Percentiles rank a stretch among this genome's conserved stretches.
Conservation (phyloP, 2,888 invertebrate genomes). For the Tenthredo notha region DNA sequence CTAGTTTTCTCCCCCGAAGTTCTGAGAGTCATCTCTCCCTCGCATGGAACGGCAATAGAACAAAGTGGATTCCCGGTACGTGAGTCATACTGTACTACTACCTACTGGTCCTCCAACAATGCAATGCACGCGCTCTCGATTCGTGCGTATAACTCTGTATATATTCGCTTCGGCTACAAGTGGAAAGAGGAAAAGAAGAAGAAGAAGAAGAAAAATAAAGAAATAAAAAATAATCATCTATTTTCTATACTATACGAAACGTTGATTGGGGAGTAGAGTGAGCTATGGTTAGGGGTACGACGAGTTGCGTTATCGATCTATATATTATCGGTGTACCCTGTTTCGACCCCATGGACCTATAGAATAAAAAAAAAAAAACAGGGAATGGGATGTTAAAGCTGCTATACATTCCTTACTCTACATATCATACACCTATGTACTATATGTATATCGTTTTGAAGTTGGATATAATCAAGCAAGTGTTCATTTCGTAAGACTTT, state of each 20-base stretch:
- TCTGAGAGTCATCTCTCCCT: constrained; percentile 39
- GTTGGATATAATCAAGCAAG: not conserved
- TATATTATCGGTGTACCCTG: constrained; percentile 55
- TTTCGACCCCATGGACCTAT: not conserved
- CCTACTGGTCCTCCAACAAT: not conserved
- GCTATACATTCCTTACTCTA: not conserved
- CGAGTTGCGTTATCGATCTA: constrained; percentile 59
- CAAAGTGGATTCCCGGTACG: constrained; percentile 72
- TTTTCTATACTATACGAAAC: not conserved
- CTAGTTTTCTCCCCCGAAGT: constrained; percentile 23
- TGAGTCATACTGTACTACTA: constrained; percentile 67
- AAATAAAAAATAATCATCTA: not conserved
- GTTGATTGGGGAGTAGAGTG: not conserved
- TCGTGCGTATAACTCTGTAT: not conserved
- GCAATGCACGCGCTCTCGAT: not conserved
- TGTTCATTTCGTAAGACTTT: not conserved
- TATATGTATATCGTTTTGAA: too few relatives aligned
- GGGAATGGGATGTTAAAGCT: not conserved
- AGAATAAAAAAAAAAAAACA: too few relatives aligned
- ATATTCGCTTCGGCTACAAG: not conserved
- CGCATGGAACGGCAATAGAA: constrained; percentile 59
- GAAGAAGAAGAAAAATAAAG: too few relatives aligned
- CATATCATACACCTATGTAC: too few relatives aligned
- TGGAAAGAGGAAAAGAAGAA: constrained; percentile 20
- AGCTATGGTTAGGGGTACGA: not conserved